Base-by-base conservation (phyloP, 2,888 invertebrate species). In the Rhingia campestris region DNA sequence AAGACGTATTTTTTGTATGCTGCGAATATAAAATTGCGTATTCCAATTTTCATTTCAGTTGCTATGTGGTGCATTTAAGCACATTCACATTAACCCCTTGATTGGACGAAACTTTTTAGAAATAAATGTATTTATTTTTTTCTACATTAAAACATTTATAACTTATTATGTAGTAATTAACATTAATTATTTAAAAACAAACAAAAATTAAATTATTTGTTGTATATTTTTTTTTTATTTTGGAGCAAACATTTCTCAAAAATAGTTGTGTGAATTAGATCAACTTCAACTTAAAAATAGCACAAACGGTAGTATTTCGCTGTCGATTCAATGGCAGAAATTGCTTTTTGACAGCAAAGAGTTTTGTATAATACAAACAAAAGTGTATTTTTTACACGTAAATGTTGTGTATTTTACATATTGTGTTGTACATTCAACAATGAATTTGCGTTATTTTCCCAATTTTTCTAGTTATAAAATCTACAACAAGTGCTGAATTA, bases 11-110 rank as follows among this genome's bases (percentile, higher is more conserved):
- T 39, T 39, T 56, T 10, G 10, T 56, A 22, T 56, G 56, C 22
- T 56, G 56, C 32, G 56, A 56, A 39, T 56, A 56, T 22, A 4
- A 56, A 56, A 56, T 56, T 10, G 14, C 39, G 39, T 56, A 56
- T 56, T 56, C 39, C 32, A 56, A 14, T 56, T 10, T 10, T 56
- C 56, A 56, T 39, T 56, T 6, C 9, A 7, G 56, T 39, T 56
- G 37, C 22, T 56, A 39, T 56, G 56, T 39, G 22, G 56, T 56
- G 39, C 7, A 56, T 56, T 1, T 56, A 30, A n/a, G n/a, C n/a
- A n/a, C n/a, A n/a, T n/a, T 56, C 22, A 7, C 7, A 39, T 6
- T 14, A 39, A 4, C 4, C n/a, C n/a, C n/a, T n/a, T n/a, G n/a
- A n/a, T 56, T 56, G 10, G 37, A 54, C 6, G 14, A 9, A 22